Evolutionary conservation across 2,797 vertebrate species (phyloP), one percentile per base, ranked within the genome.

Genomic region (Chelon labrosus): DNA sequence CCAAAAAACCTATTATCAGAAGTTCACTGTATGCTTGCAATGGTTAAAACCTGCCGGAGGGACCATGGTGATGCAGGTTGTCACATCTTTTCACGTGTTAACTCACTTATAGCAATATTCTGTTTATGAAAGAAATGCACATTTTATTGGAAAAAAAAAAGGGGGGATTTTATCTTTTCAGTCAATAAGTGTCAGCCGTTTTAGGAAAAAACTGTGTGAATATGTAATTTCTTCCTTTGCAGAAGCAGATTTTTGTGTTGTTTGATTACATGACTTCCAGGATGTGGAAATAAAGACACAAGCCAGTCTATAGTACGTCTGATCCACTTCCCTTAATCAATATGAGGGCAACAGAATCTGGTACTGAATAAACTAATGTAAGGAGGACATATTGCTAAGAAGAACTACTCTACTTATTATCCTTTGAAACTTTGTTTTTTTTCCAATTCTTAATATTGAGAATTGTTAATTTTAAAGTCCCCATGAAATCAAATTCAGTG

Each of bases 231-330:
- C 20, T 66, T 74, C 55, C 25, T 64, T 31, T 31, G 31, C 31
- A 31, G 31, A 31, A 31, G 7, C 31, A 31, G 31, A 31, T 31
- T 69, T 77, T 77, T 88, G 65, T 85, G 82, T 78, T 90, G 81
- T 85, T 84, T 83, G 74, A 79, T 65, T 80, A 55, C 53, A 83
- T 81, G 69, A 88, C 80, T 87, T 86, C 63, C 73, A 78, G 83
- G 80, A 81, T 85, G 78, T 86, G 62, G 73, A 82, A 92, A 92
- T 92, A 92, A 92, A 92, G 56, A 86, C 42, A 60, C 39, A 46
- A 65, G 82, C 84, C 76, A 77, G 61, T 68, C 61, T 54, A 68
- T 66, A 66, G 38, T 54, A 5, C 8, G 41, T 54, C 65, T 74
- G 44, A 61, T 68, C 35, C n/a, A 75, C 57, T 75, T 49, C 63